These are phyloP conservation scores for Agrilus planipennis DNA, from an alignment of 1,140 invertebrate species.

Conservation along the genomic window DNA sequence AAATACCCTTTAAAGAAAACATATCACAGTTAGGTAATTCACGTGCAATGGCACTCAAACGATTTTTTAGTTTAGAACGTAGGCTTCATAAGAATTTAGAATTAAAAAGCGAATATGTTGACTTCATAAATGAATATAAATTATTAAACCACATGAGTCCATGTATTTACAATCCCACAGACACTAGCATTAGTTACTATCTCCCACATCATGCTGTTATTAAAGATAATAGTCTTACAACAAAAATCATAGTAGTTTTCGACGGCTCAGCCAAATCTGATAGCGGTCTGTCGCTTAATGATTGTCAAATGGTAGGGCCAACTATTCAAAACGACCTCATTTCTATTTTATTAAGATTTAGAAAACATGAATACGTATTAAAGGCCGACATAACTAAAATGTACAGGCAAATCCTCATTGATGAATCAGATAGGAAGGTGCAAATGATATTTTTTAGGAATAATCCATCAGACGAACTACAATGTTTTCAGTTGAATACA, in stretches of 20 bases:
- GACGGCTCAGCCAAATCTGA: slow-evolving; percentile 26
- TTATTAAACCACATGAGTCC: slow-evolving; percentile 25
- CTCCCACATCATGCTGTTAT: slow-evolving; percentile 27
- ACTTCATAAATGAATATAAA: slow-evolving; percentile 25
- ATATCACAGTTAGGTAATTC: slow-evolving; percentile 19
- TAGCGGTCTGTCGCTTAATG: slow-evolving; percentile 24
- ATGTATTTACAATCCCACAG: background rate
- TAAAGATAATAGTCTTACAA: slow-evolving; percentile 22
- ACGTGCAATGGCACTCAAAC: slow-evolving; percentile 16
- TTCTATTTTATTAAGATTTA: slow-evolving; percentile 28
- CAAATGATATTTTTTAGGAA: slow-evolving; percentile 21
- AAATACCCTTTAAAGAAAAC: slow-evolving; percentile 13
- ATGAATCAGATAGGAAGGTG: slow-evolving; percentile 12
- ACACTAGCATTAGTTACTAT: slow-evolving; percentile 12
- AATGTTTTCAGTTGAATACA: slow-evolving; percentile 12
- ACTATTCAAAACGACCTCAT: slow-evolving; percentile 27
- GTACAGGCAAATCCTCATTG: slow-evolving; percentile 21
- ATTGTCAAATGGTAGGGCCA: slow-evolving; percentile 24
- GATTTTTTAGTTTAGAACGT: slow-evolving; percentile 22
- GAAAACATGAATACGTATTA: slow-evolving; percentile 17
- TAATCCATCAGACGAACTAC: slow-evolving; percentile 15
- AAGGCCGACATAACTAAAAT: slow-evolving; percentile 17
- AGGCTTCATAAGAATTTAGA: slow-evolving; percentile 19
- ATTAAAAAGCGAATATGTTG: slow-evolving; percentile 11
- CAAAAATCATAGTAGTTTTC: slow-evolving; percentile 26